phyloP scores from a whole-genome alignment of 2,888 invertebrate species.

The Copidosoma aretas region DNA sequence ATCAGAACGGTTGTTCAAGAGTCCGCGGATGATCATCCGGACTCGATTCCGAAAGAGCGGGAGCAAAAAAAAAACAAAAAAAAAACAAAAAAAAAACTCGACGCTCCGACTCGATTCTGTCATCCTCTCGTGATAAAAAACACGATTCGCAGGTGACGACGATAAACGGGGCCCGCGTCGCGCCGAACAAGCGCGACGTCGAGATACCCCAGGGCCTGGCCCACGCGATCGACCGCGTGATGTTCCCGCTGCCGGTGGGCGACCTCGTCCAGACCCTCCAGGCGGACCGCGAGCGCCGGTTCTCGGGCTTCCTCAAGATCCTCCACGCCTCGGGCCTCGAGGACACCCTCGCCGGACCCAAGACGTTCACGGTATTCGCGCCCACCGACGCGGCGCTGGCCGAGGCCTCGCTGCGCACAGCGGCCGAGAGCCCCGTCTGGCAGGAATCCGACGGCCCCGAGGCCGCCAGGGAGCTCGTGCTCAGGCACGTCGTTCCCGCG shows the following conservation, averaged over 20 bases:
- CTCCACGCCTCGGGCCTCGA: constrained; percentile 79
- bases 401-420: constrained; percentile 65
- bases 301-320: constrained; percentile 79
- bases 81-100: background rate
- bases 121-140: too few relatives aligned
- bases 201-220: constrained; percentile 86
- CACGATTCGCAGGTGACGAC: constrained; percentile 72
- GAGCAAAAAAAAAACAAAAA: background rate
- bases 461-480: constrained; percentile 74
- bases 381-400: constrained; percentile 82
- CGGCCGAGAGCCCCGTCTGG: constrained; percentile 65
- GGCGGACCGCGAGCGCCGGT: constrained; percentile 81
- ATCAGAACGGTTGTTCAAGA: too few relatives aligned
- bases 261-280: constrained; percentile 85
- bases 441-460: constrained; percentile 57
- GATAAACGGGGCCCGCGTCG: constrained; percentile 82
- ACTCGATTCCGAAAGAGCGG: too few relatives aligned
- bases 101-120: too few relatives aligned
- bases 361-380: constrained; percentile 85
- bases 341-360: constrained; percentile 78
- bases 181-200: constrained; percentile 83
- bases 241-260: constrained; percentile 89
- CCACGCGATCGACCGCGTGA: constrained; percentile 83
- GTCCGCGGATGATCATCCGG: too few relatives aligned
- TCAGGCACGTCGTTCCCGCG: constrained; percentile 78